Evolutionary conservation across 2,113 vertebrate species (phyloP), one percentile per base, ranked within the genome.

Genomic region (Gymnorhina tibicen): DNA sequence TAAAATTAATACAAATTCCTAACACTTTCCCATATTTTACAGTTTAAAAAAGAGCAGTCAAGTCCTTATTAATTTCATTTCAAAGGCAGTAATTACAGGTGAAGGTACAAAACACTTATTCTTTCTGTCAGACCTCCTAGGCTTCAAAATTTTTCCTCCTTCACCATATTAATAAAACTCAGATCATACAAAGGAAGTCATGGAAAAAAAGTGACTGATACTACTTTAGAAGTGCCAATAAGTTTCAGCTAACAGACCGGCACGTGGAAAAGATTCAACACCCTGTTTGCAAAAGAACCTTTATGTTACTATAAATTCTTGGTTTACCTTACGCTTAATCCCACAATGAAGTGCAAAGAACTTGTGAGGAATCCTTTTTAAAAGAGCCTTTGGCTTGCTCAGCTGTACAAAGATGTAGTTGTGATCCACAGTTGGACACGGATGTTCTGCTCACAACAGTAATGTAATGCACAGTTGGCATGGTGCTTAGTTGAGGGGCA

Each of bases 401-500:
- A 41, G 3, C 5, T 49, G 11, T 18, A 66, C 13, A 44, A 37
- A 63, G 30, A 35, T 27, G 56, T 7, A 44, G 41, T 0, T 64
- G 19, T 9, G 56, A 50, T 47, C 18, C 26, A 50, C 8, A 79
- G 22, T 0, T 49, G 35, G 39, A 32, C 27, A 47, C 37, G 60
- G 28, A 46, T 14, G 37, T 30, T 69, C 55, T 84, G 35, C 73
- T 84, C 52, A 50, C 20, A 79, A 22, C 3, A 47, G 18, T 12
- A 30, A 63, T 5, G 18, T 12, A 30, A 63, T 5, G 4, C 16
- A 67, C 2, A 75, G 26, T 1, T 42, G 33, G 19, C 30, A 35
- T 10, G 26, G 22, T 85, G 14, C 6, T 84, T 27, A 39, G n/a
- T 0, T 58, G 26, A 39, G 55, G 3, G 3, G 8, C 8, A 14